Conservation (phyloP, 2,797 vertebrate genomes). For the Phaenicophaeus curvirostris region DNA sequence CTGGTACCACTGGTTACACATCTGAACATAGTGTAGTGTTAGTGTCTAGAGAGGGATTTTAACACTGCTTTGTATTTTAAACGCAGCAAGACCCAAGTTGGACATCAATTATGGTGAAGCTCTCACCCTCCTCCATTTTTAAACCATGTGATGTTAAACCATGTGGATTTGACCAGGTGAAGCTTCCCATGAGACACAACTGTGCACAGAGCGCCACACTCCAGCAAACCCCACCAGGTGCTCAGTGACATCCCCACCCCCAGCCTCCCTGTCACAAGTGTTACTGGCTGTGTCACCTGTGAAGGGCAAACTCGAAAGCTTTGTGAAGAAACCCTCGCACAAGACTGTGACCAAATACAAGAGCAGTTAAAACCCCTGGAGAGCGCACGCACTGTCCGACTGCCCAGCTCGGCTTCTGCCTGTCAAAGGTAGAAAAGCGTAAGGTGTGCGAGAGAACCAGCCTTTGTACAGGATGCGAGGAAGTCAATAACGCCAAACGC, state of each 20-base stretch:
- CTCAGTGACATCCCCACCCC: not conserved
- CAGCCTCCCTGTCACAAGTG: not conserved
- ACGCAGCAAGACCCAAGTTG: not conserved
- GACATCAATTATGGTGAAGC: not conserved
- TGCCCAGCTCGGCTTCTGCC: constrained; percentile 60
- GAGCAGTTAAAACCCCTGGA: constrained; percentile 71
- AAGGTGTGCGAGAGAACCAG: constrained; percentile 73
- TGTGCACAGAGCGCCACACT: no score
- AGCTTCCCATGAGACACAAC: no score
- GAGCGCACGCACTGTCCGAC: constrained; percentile 22
- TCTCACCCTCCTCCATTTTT: not conserved
- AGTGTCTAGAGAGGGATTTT: constrained; percentile 77
- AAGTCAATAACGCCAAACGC: constrained; percentile 66
- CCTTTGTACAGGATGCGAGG: constrained; percentile 33
- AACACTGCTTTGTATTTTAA: constrained; percentile 70
- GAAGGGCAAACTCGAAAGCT: not conserved
- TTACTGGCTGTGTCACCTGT: not conserved
- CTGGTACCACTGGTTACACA: constrained; percentile 71
- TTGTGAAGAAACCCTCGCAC: not conserved
- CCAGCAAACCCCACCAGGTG: not conserved
- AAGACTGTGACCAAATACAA: constrained; percentile 73
- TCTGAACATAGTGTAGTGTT: constrained; percentile 66
- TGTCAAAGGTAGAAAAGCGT: constrained; percentile 70
- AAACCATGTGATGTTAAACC: not conserved
- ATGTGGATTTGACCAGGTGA: no score